Evolutionary conservation across 2,888 invertebrate genomes (phyloP).

Genomic region (Ectropis crepuscularia): DNA sequence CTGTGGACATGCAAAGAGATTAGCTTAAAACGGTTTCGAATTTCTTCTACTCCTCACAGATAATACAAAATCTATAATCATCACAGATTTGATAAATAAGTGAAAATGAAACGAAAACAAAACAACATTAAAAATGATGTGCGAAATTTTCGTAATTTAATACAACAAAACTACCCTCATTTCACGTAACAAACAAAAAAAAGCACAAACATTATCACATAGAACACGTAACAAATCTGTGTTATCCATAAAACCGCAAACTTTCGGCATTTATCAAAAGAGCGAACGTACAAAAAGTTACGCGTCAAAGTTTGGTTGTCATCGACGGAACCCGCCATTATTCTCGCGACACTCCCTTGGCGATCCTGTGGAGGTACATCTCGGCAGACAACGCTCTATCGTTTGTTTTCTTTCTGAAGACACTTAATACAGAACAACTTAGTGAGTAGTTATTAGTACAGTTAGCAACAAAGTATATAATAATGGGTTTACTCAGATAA

Average conservation of each 20-base stretch:
- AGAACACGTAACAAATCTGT: constrained; percentile 7
- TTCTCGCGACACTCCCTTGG: constrained; percentile 24
- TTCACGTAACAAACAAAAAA: background rate
- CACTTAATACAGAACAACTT: constrained; percentile 12
- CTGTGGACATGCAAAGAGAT: no score
- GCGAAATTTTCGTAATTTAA: no score
- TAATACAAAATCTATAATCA: no score
- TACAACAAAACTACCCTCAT: background rate
- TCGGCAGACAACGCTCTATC: constrained; percentile 23
- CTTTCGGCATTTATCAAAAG: constrained; percentile 18
- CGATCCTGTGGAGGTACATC: constrained; percentile 24
- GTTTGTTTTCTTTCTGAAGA: constrained; percentile 18
- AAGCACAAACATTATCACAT: background rate
- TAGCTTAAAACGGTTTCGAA: no score
- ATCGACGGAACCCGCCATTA: constrained; percentile 30
- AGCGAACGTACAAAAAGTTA: constrained; percentile 13
- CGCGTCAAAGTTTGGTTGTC: constrained; percentile 14
- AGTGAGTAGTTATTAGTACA: constrained; percentile 8
- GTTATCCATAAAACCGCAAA: constrained; percentile 16
- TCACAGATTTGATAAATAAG: no score
- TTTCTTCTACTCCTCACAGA: no score
- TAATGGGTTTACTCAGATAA: no score
- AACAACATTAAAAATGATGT: no score
- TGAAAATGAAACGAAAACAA: no score
- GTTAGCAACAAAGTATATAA: no score